Conservation (phyloP, 2,888 invertebrate genomes). For the Rhagium mordax region DNA sequence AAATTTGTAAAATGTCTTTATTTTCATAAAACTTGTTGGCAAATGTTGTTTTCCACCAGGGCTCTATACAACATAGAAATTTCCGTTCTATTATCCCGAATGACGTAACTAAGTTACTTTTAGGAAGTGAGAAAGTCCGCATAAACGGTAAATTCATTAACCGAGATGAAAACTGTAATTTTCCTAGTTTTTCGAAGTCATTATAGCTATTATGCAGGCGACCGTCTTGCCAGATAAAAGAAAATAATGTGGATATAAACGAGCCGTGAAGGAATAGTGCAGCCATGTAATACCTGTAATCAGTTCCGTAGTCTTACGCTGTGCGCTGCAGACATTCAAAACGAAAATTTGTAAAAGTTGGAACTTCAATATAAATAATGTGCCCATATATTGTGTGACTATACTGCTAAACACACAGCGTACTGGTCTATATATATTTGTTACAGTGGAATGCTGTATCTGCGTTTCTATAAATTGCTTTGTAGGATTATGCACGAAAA, state of each 20-base stretch:
- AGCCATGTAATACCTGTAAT: background rate
- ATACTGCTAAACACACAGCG: background rate
- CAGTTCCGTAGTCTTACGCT: background rate
- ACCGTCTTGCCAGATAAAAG: background rate
- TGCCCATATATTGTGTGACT: background rate
- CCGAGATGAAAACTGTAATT: slow-evolving; percentile 7
- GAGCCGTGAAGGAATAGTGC: background rate
- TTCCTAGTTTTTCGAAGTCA: slow-evolving; percentile 7
- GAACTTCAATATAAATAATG: background rate
- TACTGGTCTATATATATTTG: no score
- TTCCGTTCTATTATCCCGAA: background rate
- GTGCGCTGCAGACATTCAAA: background rate
- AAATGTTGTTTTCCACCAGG: no score
- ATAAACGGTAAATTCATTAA: slow-evolving; percentile 25
- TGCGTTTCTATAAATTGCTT: no score
- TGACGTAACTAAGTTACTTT: slow-evolving; percentile 19
- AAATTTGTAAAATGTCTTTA: no score
- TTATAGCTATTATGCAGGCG: slow-evolving; percentile 2
- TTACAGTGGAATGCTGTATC: no score
- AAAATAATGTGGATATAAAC: background rate
- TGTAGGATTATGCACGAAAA: no score
- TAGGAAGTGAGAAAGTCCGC: slow-evolving; percentile 16
- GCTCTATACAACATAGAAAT: background rate
- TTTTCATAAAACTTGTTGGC: no score
- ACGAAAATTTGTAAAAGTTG: background rate